These are phyloP conservation scores for Ophioderma brevispina DNA, from an alignment of 35 echinoderm and acorn worm species.

Conservation along the genomic window DNA sequence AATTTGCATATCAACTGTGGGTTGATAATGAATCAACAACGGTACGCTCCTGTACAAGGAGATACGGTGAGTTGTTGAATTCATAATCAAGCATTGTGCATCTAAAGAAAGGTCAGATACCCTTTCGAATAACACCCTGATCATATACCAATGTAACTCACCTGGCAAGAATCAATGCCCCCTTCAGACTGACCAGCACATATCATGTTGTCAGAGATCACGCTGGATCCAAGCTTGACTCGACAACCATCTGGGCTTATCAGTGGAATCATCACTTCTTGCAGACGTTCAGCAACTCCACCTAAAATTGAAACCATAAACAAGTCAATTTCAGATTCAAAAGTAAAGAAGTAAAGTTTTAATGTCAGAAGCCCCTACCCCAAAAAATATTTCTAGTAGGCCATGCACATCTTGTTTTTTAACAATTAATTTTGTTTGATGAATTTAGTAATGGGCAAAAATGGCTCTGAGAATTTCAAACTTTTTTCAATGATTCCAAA, in stretches of 20 bases:
- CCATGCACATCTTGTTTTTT: not conserved
- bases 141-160: constrained; percentile 27
- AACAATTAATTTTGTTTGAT: too few relatives aligned
- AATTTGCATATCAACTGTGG: too few relatives aligned
- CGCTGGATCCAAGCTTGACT: not conserved
- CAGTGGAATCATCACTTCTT: constrained; percentile 17
- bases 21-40: too few relatives aligned
- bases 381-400: not conserved
- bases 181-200: constrained; percentile 83
- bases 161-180: constrained; percentile 85
- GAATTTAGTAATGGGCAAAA: too few relatives aligned
- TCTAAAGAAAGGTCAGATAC: too few relatives aligned
- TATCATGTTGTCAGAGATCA: constrained; percentile 43
- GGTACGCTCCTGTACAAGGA: too few relatives aligned
- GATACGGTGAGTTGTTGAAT: too few relatives aligned
- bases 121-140: too few relatives aligned
- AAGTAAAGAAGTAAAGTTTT: not conserved
- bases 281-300: not conserved
- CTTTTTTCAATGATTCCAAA: too few relatives aligned
- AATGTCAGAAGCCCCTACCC: not conserved
- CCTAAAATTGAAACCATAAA: too few relatives aligned
- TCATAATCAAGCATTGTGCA: too few relatives aligned
- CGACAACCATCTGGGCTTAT: constrained; percentile 7
- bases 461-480: too few relatives aligned
- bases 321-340: not conserved